phyloP scores from a whole-genome alignment of 2,888 invertebrate species.

The Rhagium mordax region DNA sequence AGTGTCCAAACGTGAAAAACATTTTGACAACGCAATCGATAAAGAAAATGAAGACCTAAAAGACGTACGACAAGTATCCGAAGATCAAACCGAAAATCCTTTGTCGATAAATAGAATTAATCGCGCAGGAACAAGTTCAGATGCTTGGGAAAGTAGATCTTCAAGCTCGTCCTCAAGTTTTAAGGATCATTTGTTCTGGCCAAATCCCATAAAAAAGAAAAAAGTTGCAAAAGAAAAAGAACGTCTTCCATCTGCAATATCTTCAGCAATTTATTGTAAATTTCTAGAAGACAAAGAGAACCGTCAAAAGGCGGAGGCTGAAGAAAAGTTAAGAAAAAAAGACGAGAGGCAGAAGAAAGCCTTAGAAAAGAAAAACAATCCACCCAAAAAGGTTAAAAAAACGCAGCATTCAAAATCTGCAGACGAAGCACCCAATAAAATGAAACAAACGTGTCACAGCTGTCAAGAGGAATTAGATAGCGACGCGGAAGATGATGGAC shows the following conservation, averaged over 20 bases:
- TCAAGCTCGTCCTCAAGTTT: neutral
- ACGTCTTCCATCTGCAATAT: slow-evolving; percentile 1
- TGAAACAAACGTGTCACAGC: neutral
- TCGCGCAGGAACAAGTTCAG: neutral
- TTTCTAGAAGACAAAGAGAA: slow-evolving; percentile 1
- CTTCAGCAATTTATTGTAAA: neutral
- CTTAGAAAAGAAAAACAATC: neutral
- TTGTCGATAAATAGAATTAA: neutral
- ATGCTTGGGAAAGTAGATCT: neutral
- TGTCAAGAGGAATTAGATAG: slow-evolving; percentile 11
- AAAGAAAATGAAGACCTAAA: too few relatives aligned
- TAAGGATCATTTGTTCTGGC: slow-evolving; percentile 7
- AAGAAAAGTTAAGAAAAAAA: neutral
- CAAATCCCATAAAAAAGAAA: neutral
- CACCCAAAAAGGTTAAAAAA: neutral
- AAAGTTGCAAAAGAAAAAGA: neutral
- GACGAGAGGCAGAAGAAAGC: neutral
- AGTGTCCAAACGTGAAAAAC: too few relatives aligned
- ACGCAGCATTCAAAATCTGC: neutral
- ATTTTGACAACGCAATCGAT: too few relatives aligned
- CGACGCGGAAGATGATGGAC: neutral
- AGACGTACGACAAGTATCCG: neutral
- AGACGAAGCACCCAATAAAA: neutral
- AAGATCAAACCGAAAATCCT: neutral
- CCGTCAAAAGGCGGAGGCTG: neutral